Percentiles rank a stretch among this genome's conserved stretches.
Evolutionary conservation across 2,113 vertebrate species (phyloP).

Genomic region (Antennarius striatus): DNA sequence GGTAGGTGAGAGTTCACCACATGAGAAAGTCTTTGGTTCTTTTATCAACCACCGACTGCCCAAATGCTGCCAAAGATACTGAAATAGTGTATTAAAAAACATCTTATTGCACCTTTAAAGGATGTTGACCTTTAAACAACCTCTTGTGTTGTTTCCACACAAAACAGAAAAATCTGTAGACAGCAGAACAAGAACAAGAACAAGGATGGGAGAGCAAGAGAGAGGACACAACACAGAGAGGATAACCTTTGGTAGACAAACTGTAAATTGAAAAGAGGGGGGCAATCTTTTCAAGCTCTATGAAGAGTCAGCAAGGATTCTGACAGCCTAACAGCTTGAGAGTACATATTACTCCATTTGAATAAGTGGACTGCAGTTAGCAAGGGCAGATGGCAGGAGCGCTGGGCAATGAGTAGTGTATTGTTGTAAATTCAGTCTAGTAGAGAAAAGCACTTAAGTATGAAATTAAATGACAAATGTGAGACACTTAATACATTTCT

Average conservation of each 20-base stretch:
- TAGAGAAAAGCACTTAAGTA: too few relatives aligned
- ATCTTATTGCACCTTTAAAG: too few relatives aligned
- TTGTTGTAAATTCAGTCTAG: too few relatives aligned
- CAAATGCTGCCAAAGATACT: neutral
- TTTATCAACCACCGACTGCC: conserved; percentile 1
- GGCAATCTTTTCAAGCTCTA: conserved; percentile 45
- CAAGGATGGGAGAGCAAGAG: conserved; percentile 8
- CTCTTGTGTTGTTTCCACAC: neutral
- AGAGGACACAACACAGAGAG: conserved; percentile 16
- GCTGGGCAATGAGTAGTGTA: conserved; percentile 15
- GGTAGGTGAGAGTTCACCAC: conserved; percentile 48
- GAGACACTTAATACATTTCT: neutral
- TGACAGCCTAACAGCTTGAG: conserved; percentile 52
- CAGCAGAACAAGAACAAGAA: neutral
- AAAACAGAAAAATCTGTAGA: neutral
- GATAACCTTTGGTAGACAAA: conserved; percentile 54
- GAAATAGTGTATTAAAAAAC: neutral
- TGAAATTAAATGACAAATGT: too few relatives aligned
- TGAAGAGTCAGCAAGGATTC: conserved; percentile 44
- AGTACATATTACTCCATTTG: conserved; percentile 61
- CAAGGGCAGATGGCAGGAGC: neutral
- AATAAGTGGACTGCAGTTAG: conserved; percentile 28
- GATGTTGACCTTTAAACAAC: conserved; percentile 9
- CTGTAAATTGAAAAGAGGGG: conserved; percentile 39
- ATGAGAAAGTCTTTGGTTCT: neutral